These are phyloP conservation scores for Coelopa frigida DNA, from an alignment of 1,140 invertebrate genomes.

Conservation along the genomic window DNA sequence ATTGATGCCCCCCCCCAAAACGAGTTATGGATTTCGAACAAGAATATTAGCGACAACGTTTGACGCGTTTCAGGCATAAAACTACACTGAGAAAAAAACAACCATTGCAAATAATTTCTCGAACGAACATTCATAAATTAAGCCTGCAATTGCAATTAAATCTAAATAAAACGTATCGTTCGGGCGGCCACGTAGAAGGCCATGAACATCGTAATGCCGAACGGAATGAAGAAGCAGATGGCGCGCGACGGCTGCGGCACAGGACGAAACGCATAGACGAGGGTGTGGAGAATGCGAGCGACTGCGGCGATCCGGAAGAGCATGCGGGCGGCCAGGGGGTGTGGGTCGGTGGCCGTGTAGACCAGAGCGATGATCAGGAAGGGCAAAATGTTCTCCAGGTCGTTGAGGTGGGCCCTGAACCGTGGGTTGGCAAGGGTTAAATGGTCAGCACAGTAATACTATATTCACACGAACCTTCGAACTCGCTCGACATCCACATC, in stretches of 20 bases:
- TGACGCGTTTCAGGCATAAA: too few relatives aligned
- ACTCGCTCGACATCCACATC: slow-evolving; percentile 32
- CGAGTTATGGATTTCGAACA: too few relatives aligned
- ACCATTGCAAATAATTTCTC: too few relatives aligned
- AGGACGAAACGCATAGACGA: slow-evolving; percentile 50
- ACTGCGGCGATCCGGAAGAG: slow-evolving; percentile 53
- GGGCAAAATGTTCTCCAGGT: slow-evolving; percentile 59
- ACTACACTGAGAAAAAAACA: too few relatives aligned
- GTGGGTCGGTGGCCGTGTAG: slow-evolving; percentile 53
- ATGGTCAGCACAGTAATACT: too few relatives aligned
- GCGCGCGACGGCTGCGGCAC: slow-evolving; percentile 53
- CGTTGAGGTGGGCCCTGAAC: slow-evolving; percentile 60
- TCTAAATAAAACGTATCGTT: too few relatives aligned
- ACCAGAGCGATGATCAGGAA: slow-evolving; percentile 53
- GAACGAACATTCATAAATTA: too few relatives aligned
- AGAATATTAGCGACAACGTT: too few relatives aligned
- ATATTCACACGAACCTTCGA: slow-evolving; percentile 22
- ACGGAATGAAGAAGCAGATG: slow-evolving; percentile 48
- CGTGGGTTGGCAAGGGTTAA: neutral
- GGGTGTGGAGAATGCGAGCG: slow-evolving; percentile 53
- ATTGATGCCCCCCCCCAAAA: too few relatives aligned
- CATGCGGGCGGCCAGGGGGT: slow-evolving; percentile 44
- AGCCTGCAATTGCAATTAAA: too few relatives aligned
- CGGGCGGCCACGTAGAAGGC: slow-evolving; percentile 30
- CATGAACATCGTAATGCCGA: slow-evolving; percentile 50